Conservation (phyloP, 2,888 invertebrate species). For the Andrena trimmerana region DNA sequence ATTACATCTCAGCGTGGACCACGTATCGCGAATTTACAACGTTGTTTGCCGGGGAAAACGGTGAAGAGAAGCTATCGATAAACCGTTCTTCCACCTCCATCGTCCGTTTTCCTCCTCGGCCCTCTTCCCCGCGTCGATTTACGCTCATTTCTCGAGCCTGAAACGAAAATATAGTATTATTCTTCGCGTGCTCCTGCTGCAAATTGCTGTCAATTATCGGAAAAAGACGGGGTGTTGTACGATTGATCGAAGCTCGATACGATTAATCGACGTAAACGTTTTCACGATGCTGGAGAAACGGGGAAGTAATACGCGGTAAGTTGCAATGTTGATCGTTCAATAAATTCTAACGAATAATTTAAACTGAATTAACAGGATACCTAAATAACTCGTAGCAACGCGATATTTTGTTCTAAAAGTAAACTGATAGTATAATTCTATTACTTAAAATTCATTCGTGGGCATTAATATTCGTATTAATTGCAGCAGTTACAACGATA, state of each 20-base stretch:
- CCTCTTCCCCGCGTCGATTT: slow-evolving; percentile 11
- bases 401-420: too few species aligned
- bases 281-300: not conserved
- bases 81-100: not conserved
- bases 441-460: too few species aligned
- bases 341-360: too few species aligned
- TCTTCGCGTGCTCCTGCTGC: not conserved
- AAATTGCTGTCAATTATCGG: slow-evolving; percentile 27
- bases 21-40: slow-evolving; percentile 26
- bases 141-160: not conserved
- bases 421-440: too few species aligned
- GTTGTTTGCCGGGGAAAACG: slow-evolving; percentile 12
- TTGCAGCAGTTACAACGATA: not conserved
- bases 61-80: slow-evolving; percentile 18
- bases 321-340: not conserved
- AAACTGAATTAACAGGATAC: too few species aligned
- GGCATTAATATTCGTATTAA: too few species aligned
- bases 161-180: slow-evolving; percentile 6
- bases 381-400: too few species aligned
- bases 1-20: slow-evolving; percentile 6
- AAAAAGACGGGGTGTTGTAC: not conserved
- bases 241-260: not conserved
- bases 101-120: not conserved
- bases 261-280: not conserved
- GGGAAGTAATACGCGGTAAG: not conserved